Base-by-base conservation (phyloP, 2,888 invertebrate species). In the Cremastinae sp. region DNA sequence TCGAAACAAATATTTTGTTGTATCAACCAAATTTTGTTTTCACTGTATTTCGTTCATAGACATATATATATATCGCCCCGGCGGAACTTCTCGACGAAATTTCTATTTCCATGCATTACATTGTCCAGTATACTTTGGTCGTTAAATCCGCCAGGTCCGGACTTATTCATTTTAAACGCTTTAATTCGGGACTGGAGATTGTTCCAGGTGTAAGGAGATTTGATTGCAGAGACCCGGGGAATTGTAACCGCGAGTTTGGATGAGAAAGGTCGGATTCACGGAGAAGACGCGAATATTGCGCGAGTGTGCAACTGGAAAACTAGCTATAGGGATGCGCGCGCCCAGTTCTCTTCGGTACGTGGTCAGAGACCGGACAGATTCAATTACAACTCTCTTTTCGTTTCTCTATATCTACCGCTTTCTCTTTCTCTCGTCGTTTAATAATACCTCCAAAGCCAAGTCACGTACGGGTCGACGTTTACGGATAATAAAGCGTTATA, bases 341-440 rank as follows among this genome's bases (percentile, higher is more conserved):
- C 68, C 66, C 43, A 72, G 77, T 72, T 79, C 70, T 77, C 71
- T 72, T 79, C 77, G 80, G 80, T 84, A 82, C 84, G 81, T 83
- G 84, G 82, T 81, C 83, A 79, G 83, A 83, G 82, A 80, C 81
- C 79, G 80, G 81, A 83, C 83, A 81, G 81, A 85, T 85, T 85
- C 85, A 83, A 85, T 84, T 85, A 85, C 82, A 79, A 43, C 70
- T 43, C 49, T 59, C 47, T 28, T 22, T 36, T 47, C 51, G 8
- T 49, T 34, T 56, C 47, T 12, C 41, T 62, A 20, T 22, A 34
- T 41, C 43, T 59, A 20, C 22, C 45, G 12, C 47, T 18, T 43
- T 8, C 45, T 45, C 10, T 18, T 8, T 12, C 12, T 43, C 56
- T 47, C 20, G 43, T 75, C 74, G 83, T 83, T 85, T 84, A 85